Evolutionary conservation across 2,113 vertebrate genomes (phyloP).

Genomic region (Nipponia nippon): DNA sequence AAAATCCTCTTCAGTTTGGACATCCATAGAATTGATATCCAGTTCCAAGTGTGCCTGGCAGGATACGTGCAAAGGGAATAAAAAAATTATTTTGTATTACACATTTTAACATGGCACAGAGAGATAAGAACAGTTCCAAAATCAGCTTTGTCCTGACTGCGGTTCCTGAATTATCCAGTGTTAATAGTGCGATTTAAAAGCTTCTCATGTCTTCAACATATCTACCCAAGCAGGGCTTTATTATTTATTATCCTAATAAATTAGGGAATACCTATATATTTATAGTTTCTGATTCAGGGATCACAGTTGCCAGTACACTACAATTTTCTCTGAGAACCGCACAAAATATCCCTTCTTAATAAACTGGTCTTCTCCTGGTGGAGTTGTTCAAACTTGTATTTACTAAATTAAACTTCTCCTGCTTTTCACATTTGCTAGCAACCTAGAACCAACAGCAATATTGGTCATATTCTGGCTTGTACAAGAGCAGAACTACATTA

Average conservation of each 20-base stretch:
- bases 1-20: slow-evolving; percentile 69
- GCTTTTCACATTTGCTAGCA: neutral
- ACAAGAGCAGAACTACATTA: neutral
- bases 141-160: neutral
- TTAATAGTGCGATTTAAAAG: neutral
- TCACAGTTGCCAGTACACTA: neutral
- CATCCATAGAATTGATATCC: slow-evolving; percentile 59
- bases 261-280: neutral
- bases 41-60: slow-evolving; percentile 84
- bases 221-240: neutral
- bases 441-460: neutral
- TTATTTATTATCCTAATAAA: neutral
- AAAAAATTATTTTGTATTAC: neutral
- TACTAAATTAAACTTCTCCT: neutral
- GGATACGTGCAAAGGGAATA: neutral
- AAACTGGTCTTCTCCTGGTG: neutral
- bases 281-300: neutral
- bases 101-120: neutral
- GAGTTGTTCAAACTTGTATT: neutral
- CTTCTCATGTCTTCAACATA: neutral
- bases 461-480: neutral
- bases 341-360: neutral
- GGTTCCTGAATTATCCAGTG: neutral
- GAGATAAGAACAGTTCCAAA: neutral
- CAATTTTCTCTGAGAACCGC: neutral